Evolutionary conservation across 1,140 invertebrate species (phyloP).

Genomic region (Scaptomyza pallida): DNA sequence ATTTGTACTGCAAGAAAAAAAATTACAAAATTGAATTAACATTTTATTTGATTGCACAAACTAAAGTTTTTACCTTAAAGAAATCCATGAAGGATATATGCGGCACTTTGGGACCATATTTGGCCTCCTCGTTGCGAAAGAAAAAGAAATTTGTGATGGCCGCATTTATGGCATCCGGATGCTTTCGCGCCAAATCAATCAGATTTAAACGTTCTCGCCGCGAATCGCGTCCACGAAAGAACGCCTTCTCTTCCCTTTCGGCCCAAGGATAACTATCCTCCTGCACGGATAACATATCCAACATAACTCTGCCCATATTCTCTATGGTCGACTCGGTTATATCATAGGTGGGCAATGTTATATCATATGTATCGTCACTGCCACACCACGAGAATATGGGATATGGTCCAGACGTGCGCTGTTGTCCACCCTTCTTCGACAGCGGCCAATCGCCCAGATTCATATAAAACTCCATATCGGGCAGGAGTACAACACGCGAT

Average conservation of each 20-base stretch:
- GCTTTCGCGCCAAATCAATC: constrained; percentile 90
- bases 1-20: constrained; percentile 93
- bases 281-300: constrained; percentile 96
- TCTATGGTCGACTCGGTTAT: constrained; percentile 95
- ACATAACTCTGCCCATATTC: constrained; percentile 94
- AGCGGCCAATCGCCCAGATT: constrained; percentile 99
- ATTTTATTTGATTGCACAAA: constrained; percentile 1
- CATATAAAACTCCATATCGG: constrained; percentile 95
- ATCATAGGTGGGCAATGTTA: constrained; percentile 98
- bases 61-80: constrained; percentile 96
- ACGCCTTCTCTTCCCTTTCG: constrained; percentile 90
- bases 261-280: constrained; percentile 87
- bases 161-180: constrained; percentile 94
- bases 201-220: constrained; percentile 92
- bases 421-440: constrained; percentile 85
- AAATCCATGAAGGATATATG: constrained; percentile 97
- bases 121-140: constrained; percentile 92
- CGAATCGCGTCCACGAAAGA: constrained; percentile 97
- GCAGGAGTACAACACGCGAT: constrained; percentile 91
- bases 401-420: constrained; percentile 84
- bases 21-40: constrained; percentile 6
- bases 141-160: constrained; percentile 99
- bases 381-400: constrained; percentile 99
- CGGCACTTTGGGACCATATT: constrained; percentile 93
- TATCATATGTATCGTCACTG: constrained; percentile 92